Evolutionary conservation across 2,888 invertebrate genomes (phyloP), one percentile per base, ranked within the genome.

Genomic region (Imbricaverruca yamaguchii): DNA sequence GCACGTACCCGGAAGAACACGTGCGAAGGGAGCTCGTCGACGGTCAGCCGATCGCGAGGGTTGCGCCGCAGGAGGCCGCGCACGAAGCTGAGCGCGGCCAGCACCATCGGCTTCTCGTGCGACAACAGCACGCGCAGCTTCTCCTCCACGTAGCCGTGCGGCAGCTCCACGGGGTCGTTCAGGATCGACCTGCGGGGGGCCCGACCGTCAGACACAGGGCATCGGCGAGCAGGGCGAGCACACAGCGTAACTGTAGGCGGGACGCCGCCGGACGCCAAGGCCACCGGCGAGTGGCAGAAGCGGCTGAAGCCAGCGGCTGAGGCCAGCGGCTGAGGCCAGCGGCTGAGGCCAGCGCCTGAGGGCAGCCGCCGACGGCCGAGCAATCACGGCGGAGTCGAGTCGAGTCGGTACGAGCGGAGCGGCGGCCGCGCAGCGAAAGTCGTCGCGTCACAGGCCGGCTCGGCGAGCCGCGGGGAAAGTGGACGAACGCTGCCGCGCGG

Each of bases 121-220:
- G 15, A 56, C 55, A 56, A n/a, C 56, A 77, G 56, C 77, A n/a
- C n/a, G n/a, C 11, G 10, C n/a, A 77, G 21, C 77, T 77, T 77
- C 55, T 77, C 55, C 55, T 55, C 56, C 9, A 77, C 56, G 56
- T 56, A 77, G 53, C 13, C 53, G 77, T n/a, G n/a, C 0, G 77
- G 77, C 77, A 77, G 77, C 56, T 77, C 55, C 55, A 77, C 55
- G 10, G 77, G 56, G 3, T 77, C 77, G 77, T 77, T 55, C 55
- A 77, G 77, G 15, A 77, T 77, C 56, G 77, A 18, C 25, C 77
- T 77, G 77, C 1, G n/a, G 39, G 6, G 15, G 39, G 21, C 2
- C 1, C 2, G 39, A 4, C 2, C 39, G 39, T 39, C 39, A 39
- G 39, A 39, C 39, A 39, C 39, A 39, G 39, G 2, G 39, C 39